Evolutionary conservation across 1,140 invertebrate genomes (phyloP), one percentile per base, ranked within the genome.

Genomic region (Drosophila subpulchrella): DNA sequence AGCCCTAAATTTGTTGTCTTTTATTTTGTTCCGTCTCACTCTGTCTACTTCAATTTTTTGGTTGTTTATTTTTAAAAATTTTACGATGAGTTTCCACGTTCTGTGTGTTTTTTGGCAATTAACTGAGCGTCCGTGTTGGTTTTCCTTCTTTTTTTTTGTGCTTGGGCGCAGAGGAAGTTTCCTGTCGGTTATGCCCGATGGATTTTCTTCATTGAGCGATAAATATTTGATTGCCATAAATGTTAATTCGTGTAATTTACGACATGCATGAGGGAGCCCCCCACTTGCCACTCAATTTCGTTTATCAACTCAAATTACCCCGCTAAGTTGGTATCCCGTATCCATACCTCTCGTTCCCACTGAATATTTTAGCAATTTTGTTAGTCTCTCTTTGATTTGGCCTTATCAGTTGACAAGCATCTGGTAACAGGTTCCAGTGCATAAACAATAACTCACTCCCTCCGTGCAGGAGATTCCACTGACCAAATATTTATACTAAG

Each of bases 21-120:
- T 78, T 81, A 81, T 81, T 77, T 67, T 56, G 17, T 46, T 46
- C 58, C 65, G 47, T 58, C 65, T 73, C 80, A 54, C 46, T 55
- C 65, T 73, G 70, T 72, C 54, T 51, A 61, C 68, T 58, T 72
- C 71, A 79, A 84, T 83, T 83, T 84, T 58, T 73, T 60, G 75
- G 66, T 67, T 55, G 77, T 85, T 76, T 83, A 81, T 81, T 85
- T 83, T 84, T 80, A 38, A 74, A 63, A 71, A 68, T 78, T 84
- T 83, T 77, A 83, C 81, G 81, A 83, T 85, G 66, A 70, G 70
- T 79, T 75, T 63, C 10, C 39, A 8, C 39, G 36, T n/a, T 11
- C 24, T 53, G 51, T 38, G 12, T 39, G 47, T 62, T 77, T 80
- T 77, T 80, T 50, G 46, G 62, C 67, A 78, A 81, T 81, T 82